These are phyloP conservation scores for Cherax quadricarinatus DNA, from an alignment of 1,140 invertebrate genomes.

Conservation along the genomic window DNA sequence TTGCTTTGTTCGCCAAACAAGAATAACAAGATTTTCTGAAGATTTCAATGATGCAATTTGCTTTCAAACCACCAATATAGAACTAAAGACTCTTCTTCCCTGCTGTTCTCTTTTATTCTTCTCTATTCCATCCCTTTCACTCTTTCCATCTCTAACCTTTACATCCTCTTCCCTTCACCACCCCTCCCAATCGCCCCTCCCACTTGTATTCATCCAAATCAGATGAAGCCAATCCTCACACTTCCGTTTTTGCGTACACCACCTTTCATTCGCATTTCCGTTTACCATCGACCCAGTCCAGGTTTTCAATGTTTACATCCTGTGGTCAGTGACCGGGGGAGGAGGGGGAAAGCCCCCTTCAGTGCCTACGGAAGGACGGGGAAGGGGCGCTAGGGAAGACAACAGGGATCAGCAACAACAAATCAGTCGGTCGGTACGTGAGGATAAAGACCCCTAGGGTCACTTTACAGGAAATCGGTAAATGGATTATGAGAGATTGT, in stretches of 20 bases:
- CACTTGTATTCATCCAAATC: neutral
- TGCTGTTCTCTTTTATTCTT: too few relatives aligned
- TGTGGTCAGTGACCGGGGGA: neutral
- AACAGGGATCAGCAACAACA: neutral
- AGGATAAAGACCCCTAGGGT: neutral
- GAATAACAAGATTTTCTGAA: too few relatives aligned
- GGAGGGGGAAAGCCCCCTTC: too few relatives aligned
- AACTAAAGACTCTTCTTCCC: too few relatives aligned
- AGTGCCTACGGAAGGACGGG: too few relatives aligned
- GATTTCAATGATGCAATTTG: too few relatives aligned
- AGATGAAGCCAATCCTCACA: neutral
- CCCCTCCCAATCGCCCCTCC: neutral
- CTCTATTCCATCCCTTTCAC: too few relatives aligned
- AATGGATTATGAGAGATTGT: slow-evolving; percentile 11
- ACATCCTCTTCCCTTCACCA: neutral
- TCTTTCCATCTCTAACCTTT: neutral
- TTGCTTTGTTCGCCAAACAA: too few relatives aligned
- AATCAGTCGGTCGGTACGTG: slow-evolving; percentile 4
- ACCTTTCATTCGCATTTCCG: slow-evolving; percentile 3
- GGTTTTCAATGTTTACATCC: neutral
- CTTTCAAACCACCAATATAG: too few relatives aligned
- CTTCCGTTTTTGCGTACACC: neutral
- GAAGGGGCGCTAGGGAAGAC: neutral
- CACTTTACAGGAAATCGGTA: slow-evolving; percentile 18
- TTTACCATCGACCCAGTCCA: neutral